Base-by-base conservation (phyloP, 1,140 invertebrate genomes). In the Ladona fulva region DNA sequence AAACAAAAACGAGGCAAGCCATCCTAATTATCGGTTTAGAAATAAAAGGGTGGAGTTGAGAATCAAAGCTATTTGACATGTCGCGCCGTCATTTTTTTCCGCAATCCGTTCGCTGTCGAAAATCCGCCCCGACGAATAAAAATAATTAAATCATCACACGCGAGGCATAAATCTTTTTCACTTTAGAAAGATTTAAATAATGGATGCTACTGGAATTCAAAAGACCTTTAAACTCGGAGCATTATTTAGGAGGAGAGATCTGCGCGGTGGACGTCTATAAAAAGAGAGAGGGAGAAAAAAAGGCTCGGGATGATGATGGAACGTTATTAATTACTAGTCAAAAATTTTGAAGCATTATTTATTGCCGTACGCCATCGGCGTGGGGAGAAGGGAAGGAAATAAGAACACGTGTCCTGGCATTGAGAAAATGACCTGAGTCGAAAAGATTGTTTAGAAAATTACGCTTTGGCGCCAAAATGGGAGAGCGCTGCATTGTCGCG, bases 141-240 rank as follows among this genome's bases (percentile, higher is more conserved):
- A 66, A 66, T 19, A 66, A 66, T 66, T 66, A 66, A 66, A 66
- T 19, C 52, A 66, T 22, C 52, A 22, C 52, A 66, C 14, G 14
- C n/a, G 1, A 66, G 52, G 14, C 29, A 66, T 66, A 66, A 66
- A 66, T 66, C 16, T 66, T 37, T 66, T 66, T 66, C 52, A 66
- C 52, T 66, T 66, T 66, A 66, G 52, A 66, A 66, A 22, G 52
- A 66, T 22, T 66, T 16, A 66, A 19, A 66, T 66, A 66, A 66
- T 66, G 52, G n/a, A 66, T 66, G 52, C 52, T 66, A 66, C 52
- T 66, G 52, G 52, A 66, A 66, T 66, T 66, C n/a, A 12, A 66
- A 66, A 19, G 52, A 66, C 52, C 52, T 66, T 66, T 66, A 66
- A 66, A 19, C 52, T 22, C n/a, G n/a, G n/a, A 22, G n/a, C n/a